These are phyloP conservation scores for Drosophila persimilis DNA, from an alignment of 1,140 invertebrate genomes.

Conservation along the genomic window DNA sequence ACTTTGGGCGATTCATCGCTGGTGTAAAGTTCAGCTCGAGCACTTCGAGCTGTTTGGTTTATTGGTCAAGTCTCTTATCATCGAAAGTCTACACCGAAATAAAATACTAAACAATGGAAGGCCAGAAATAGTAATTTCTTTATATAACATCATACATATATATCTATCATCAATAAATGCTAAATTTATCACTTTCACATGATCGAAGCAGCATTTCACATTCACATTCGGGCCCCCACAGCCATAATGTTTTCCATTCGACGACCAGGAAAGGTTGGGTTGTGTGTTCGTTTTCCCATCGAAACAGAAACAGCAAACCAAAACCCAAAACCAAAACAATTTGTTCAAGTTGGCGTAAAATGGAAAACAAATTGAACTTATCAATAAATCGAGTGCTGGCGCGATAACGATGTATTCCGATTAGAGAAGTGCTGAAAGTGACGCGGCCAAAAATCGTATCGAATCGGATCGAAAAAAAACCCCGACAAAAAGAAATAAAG, in stretches of 20 bases:
- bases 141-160: neutral
- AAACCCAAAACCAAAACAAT: slow-evolving; percentile 62
- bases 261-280: too few relatives aligned
- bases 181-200: too few relatives aligned
- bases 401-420: slow-evolving; percentile 55
- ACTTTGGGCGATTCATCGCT: slow-evolving; percentile 13
- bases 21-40: slow-evolving; percentile 29
- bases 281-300: slow-evolving; percentile 32
- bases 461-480: slow-evolving; percentile 3
- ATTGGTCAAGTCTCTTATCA: slow-evolving; percentile 13
- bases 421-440: slow-evolving; percentile 45
- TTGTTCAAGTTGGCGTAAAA: slow-evolving; percentile 74
- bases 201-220: too few relatives aligned
- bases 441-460: slow-evolving; percentile 32
- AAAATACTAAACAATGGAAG: neutral
- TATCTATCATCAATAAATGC: neutral
- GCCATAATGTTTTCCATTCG: too few relatives aligned
- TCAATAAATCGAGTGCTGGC: slow-evolving; percentile 63
- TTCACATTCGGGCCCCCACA: too few relatives aligned
- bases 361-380: slow-evolving; percentile 80
- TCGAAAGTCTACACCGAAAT: slow-evolving; percentile 1
- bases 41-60: slow-evolving; percentile 3
- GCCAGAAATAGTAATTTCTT: slow-evolving; percentile 4
- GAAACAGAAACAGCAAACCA: slow-evolving; percentile 34
- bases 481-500: slow-evolving; percentile 6